Base-by-base conservation (phyloP, 2,113 vertebrate genomes). In the Neodontobutis hainanensis region DNA sequence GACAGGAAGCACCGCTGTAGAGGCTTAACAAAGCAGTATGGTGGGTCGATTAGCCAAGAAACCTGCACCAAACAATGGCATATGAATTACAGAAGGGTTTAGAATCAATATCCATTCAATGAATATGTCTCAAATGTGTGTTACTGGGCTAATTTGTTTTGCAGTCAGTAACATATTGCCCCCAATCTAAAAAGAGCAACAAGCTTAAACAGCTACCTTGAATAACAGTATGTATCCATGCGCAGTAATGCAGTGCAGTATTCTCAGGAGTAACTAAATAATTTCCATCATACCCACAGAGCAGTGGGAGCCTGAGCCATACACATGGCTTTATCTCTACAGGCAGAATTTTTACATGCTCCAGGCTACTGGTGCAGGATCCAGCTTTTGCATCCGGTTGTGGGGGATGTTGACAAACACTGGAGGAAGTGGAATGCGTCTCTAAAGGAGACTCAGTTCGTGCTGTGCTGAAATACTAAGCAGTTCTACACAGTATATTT, bases 381-480 rank as follows among this genome's bases (percentile, higher is more conserved):
- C 11, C 44, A 51, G 42, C 38, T 42, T 61, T 72, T 56, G 19
- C 52, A 80, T 46, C 46, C 62, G 57, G 73, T 57, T 65, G 47
- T 62, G 44, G 61, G 35, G 51, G n/a, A 59, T 75, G 78, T 50
- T 78, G 51, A 73, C 3, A 3, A 59, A 78, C 32, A 62, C 42
- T 16, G 47, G n/a, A 40, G 60, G 7, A 16, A 70, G 61, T 0
- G 3, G 14, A 16, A 7, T 16, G 45, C 8, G 11, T 53, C 65
- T 70, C 45, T 42, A n/a, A 62, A 48, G 47, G 65, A 65, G 73
- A 61, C 43, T 46, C 1, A 11, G 72, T 53, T 57, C 56, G 55
- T 56, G 60, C 48, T 63, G 58, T 48, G 34, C 51, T 63, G 60
- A 70, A 66, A 68, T 61, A 32, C 40, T 63, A 51, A 74, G 77